Percentiles rank a stretch among this genome's conserved stretches.
phyloP scores from a whole-genome alignment of 2,888 invertebrate genomes.

The Erynnis tages region DNA sequence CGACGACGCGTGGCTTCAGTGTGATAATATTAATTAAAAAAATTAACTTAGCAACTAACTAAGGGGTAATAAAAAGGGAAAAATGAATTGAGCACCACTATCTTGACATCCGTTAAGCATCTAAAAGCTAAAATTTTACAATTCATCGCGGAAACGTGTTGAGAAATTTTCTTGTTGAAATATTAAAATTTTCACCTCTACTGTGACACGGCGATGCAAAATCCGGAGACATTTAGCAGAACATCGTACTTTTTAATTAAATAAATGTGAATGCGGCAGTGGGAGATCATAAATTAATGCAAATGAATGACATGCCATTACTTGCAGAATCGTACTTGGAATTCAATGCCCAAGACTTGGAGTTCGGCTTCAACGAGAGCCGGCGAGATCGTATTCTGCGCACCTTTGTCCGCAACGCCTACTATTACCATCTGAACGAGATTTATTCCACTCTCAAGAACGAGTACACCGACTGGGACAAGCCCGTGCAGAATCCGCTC shows the following conservation, averaged over 20 bases:
- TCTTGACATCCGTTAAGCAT: slow-evolving; percentile 8
- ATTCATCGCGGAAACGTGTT: slow-evolving; percentile 2
- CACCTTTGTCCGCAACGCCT: slow-evolving; percentile 96
- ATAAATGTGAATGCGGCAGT: slow-evolving; percentile 39
- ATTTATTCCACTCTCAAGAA: slow-evolving; percentile 96
- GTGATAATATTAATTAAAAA: too few species aligned
- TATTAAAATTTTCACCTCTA: slow-evolving; percentile 19
- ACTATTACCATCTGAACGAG: slow-evolving; percentile 96
- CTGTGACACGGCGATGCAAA: slow-evolving; percentile 18
- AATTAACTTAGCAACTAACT: not conserved
- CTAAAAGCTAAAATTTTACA: slow-evolving; percentile 7
- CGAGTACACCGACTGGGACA: slow-evolving; percentile 98
- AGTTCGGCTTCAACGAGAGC: slow-evolving; percentile 95
- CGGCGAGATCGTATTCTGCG: slow-evolving; percentile 92
- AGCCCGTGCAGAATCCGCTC: slow-evolving; percentile 91
- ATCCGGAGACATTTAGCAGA: slow-evolving; percentile 22
- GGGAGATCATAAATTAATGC: slow-evolving; percentile 52
- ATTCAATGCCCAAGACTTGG: slow-evolving; percentile 90
- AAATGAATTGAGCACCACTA: slow-evolving; percentile 6
- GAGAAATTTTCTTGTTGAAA: slow-evolving; percentile 18
- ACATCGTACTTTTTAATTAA: slow-evolving; percentile 39
- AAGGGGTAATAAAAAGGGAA: not conserved
- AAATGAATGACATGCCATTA: slow-evolving; percentile 58
- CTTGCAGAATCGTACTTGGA: slow-evolving; percentile 90
- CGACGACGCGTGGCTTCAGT: too few species aligned